Evolutionary conservation across 2,113 vertebrate species (phyloP).

Genomic region (Cyrtonyx montezumae): DNA sequence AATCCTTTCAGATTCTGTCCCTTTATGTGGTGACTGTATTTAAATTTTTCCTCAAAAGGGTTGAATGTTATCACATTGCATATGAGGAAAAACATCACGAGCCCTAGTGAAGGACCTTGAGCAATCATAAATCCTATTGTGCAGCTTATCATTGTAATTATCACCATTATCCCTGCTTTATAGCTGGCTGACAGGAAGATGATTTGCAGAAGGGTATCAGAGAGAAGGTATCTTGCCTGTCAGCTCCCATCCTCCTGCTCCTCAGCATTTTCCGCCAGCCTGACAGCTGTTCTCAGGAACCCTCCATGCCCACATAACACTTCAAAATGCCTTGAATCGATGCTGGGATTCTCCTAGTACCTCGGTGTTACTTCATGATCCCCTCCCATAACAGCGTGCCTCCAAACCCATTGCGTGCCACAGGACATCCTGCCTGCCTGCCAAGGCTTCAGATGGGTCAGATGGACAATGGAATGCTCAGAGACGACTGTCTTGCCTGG

Average conservation of each 20-base stretch:
- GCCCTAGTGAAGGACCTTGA: not conserved
- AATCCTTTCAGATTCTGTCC: not conserved
- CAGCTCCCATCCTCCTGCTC: not conserved
- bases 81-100: not conserved
- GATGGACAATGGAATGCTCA: conserved; percentile 2
- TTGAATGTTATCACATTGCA: not conserved
- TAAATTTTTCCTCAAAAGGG: not conserved
- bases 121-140: not conserved
- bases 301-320: not conserved
- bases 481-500: not conserved
- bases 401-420: not conserved
- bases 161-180: not conserved
- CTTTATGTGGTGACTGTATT: not conserved
- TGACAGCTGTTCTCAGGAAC: not conserved
- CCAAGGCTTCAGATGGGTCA: not conserved
- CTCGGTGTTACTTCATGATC: not conserved
- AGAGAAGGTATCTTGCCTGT: not conserved
- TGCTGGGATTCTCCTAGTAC: not conserved
- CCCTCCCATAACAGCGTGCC: fast-evolving
- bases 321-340: conserved; percentile 23
- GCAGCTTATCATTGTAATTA: conserved; percentile 12
- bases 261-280: not conserved
- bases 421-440: conserved; percentile 22
- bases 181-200: not conserved
- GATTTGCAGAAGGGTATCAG: not conserved